Percentiles rank a stretch among this genome's conserved stretches.
Evolutionary conservation across 2,113 vertebrate genomes (phyloP).

Genomic region (Syngnathoides biaculeatus): DNA sequence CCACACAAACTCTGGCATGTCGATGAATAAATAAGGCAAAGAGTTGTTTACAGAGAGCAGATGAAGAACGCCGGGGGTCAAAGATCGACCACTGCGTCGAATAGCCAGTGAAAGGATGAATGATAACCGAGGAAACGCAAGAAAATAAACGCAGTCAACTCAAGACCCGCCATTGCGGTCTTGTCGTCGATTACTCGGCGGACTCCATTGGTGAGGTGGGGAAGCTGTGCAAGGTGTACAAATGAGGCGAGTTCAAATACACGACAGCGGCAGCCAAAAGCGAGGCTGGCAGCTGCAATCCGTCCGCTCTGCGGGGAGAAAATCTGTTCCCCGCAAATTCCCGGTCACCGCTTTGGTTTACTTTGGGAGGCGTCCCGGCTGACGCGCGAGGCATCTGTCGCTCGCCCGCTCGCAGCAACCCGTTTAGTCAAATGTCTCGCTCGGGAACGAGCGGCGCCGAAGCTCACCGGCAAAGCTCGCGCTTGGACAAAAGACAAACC

Average conservation of each 20-base stretch:
- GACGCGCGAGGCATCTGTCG: conserved; percentile 19
- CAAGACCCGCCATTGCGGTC: conserved; percentile 23
- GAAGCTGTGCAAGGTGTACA: conserved; percentile 38
- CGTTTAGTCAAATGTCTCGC: conserved; percentile 26
- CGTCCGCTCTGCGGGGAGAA: conserved; percentile 22
- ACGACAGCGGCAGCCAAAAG: conserved; percentile 28
- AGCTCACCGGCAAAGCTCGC: neutral
- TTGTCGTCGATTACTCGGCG: conserved; percentile 27
- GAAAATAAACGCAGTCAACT: conserved; percentile 27
- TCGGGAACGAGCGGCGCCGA: neutral
- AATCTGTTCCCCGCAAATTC: conserved; percentile 36
- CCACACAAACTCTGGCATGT: conserved; percentile 10
- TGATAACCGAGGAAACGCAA: conserved; percentile 24
- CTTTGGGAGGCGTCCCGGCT: conserved; percentile 24
- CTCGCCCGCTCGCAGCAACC: conserved; percentile 16
- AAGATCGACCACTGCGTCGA: conserved; percentile 33
- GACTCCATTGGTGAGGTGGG: conserved; percentile 19
- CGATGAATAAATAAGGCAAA: conserved; percentile 37
- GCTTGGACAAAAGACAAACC: conserved; percentile 1
- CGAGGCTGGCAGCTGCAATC: conserved; percentile 27
- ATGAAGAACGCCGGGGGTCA: conserved; percentile 25
- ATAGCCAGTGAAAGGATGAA: conserved; percentile 24
- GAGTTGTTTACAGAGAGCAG: conserved; percentile 23
- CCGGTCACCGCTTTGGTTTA: conserved; percentile 34
- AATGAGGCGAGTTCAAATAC: conserved; percentile 33